These are phyloP conservation scores for Steinernema feltiae DNA, from an alignment of 1,140 invertebrate genomes.

Conservation along the genomic window DNA sequence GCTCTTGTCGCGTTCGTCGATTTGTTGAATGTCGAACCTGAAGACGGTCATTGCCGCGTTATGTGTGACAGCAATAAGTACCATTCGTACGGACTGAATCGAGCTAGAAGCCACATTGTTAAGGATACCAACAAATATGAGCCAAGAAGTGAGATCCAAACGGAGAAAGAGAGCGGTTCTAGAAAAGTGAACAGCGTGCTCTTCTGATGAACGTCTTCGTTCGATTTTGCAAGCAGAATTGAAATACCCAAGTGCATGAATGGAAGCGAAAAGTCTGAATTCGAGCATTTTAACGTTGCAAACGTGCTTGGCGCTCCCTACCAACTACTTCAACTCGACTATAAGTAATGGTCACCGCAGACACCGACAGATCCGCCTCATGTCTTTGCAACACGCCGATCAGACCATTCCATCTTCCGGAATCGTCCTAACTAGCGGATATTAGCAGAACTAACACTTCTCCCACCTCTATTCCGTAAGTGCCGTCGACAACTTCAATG, in stretches of 20 bases:
- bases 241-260: slow-evolving; percentile 80
- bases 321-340: slow-evolving; percentile 71
- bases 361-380: slow-evolving; percentile 82
- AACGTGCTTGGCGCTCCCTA: neutral
- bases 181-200: slow-evolving; percentile 68
- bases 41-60: too few species aligned
- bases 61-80: slow-evolving; percentile 29
- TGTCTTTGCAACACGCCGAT: slow-evolving; percentile 65
- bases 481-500: slow-evolving; percentile 66
- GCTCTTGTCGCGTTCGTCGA: slow-evolving; percentile 43
- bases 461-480: slow-evolving; percentile 68
- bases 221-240: slow-evolving; percentile 82
- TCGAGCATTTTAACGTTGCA: neutral
- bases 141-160: slow-evolving; percentile 89
- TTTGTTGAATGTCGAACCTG: slow-evolving; percentile 44
- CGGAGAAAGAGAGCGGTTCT: slow-evolving; percentile 82
- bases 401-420: slow-evolving; percentile 79
- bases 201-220: slow-evolving; percentile 75
- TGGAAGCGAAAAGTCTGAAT: slow-evolving; percentile 82
- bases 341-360: slow-evolving; percentile 86
- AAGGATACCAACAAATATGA: slow-evolving; percentile 86
- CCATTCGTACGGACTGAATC: slow-evolving; percentile 89
- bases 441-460: neutral
- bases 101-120: slow-evolving; percentile 81
- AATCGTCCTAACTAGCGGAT: slow-evolving; percentile 48